phyloP scores from a whole-genome alignment of 2,113 vertebrate species.

The Oryzias woworae region DNA sequence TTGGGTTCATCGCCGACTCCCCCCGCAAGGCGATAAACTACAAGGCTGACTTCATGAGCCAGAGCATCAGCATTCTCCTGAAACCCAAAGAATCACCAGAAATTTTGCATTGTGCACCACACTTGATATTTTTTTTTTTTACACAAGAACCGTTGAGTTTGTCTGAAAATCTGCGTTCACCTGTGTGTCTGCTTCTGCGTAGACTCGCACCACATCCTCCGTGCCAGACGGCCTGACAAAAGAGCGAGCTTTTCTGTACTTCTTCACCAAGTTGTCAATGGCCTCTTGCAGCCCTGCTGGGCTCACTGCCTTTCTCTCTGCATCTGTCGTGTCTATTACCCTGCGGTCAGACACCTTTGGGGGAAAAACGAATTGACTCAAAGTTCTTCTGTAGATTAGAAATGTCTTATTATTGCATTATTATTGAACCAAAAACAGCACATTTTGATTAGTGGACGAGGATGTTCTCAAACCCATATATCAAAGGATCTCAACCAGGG shows the following conservation, averaged over 20 bases:
- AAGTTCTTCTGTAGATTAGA: background rate
- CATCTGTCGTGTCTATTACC: constrained; percentile 86
- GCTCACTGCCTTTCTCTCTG: constrained; percentile 82
- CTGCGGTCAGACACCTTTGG: constrained; percentile 85
- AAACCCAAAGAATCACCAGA: constrained; percentile 39
- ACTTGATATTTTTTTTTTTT: no score
- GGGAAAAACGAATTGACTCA: background rate
- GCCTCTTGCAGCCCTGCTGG: constrained; percentile 87
- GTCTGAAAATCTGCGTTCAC: constrained; percentile 60
- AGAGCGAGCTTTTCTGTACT: constrained; percentile 79
- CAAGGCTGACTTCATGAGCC: constrained; percentile 88
- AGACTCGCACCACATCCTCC: constrained; percentile 90
- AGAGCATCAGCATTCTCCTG: constrained; percentile 89
- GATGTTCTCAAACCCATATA: no score
- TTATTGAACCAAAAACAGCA: no score
- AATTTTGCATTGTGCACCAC: no score
- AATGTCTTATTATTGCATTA: no score
- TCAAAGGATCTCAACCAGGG: no score
- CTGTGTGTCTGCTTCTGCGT: constrained; percentile 91
- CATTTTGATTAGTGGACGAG: no score
- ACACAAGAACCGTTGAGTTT: no score
- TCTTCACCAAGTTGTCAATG: constrained; percentile 82
- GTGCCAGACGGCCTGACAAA: constrained; percentile 97
- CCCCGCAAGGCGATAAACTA: constrained; percentile 86
- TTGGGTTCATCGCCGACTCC: constrained; percentile 86